phyloP scores from a whole-genome alignment of 2,797 vertebrate species.

The Nothura maculosa region DNA sequence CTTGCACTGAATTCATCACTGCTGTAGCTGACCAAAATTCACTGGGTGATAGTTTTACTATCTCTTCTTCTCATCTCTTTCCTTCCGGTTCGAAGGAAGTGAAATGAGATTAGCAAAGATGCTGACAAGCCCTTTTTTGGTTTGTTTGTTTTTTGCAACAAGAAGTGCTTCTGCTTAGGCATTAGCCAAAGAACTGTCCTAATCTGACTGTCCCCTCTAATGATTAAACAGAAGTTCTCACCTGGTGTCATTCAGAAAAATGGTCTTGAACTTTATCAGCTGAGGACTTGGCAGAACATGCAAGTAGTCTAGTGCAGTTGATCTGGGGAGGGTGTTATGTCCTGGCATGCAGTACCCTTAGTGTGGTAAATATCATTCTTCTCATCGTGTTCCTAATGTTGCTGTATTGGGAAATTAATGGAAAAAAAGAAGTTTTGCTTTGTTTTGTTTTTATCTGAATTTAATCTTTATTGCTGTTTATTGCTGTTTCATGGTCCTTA shows the following conservation, averaged over 20 bases:
- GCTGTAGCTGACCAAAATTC: background rate
- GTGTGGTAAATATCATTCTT: accelerated
- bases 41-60: background rate
- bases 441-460: background rate
- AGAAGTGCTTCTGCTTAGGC: background rate
- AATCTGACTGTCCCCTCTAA: background rate
- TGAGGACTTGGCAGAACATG: background rate
- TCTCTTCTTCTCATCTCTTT: background rate
- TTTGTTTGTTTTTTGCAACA: background rate
- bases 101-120: background rate
- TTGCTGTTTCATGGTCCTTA: background rate
- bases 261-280: background rate
- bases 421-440: background rate
- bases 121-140: too few species aligned
- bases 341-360: accelerated
- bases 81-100: background rate
- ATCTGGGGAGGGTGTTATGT: background rate
- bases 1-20: background rate
- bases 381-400: background rate
- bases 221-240: background rate
- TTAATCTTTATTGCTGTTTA: background rate
- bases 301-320: background rate
- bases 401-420: background rate
- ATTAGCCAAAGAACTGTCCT: background rate
- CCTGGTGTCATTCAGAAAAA: background rate